These are phyloP conservation scores for Eulacestoma nigropectus DNA, from an alignment of 2,113 vertebrate species.

Conservation along the genomic window DNA sequence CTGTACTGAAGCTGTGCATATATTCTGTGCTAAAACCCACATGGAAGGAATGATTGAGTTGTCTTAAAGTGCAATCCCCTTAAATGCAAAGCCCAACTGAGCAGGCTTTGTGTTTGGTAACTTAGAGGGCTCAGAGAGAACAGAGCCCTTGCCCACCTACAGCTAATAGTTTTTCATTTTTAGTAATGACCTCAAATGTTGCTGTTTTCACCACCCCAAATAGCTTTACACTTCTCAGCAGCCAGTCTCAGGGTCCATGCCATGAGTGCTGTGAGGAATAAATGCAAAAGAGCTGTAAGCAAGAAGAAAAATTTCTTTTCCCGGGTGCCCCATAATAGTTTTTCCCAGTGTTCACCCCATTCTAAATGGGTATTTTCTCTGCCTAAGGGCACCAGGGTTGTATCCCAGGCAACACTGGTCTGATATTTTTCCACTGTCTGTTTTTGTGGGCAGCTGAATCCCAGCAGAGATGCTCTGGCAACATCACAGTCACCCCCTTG, in stretches of 20 bases:
- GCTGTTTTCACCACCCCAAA: neutral
- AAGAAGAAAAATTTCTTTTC: neutral
- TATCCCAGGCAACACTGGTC: neutral
- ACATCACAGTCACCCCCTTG: neutral
- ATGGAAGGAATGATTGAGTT: neutral
- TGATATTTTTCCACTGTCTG: neutral
- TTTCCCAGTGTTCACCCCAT: neutral
- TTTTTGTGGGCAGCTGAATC: neutral
- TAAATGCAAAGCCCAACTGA: neutral
- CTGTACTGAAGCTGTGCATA: neutral
- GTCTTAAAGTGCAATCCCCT: neutral
- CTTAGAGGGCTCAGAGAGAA: neutral
- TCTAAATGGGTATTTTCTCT: slow-evolving; percentile 4
- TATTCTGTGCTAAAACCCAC: slow-evolving; percentile 7
- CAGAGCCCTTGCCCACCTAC: neutral
- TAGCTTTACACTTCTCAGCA: neutral
- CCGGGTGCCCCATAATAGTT: neutral
- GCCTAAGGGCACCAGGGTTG: neutral
- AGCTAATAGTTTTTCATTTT: slow-evolving; percentile 4
- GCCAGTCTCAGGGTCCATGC: neutral
- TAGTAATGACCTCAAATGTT: neutral
- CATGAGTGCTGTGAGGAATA: neutral
- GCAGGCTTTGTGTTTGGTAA: neutral
- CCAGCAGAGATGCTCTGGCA: neutral
- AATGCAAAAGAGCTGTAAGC: neutral